Conservation (phyloP, 2,113 vertebrate species). For the Pao palembangensis region DNA sequence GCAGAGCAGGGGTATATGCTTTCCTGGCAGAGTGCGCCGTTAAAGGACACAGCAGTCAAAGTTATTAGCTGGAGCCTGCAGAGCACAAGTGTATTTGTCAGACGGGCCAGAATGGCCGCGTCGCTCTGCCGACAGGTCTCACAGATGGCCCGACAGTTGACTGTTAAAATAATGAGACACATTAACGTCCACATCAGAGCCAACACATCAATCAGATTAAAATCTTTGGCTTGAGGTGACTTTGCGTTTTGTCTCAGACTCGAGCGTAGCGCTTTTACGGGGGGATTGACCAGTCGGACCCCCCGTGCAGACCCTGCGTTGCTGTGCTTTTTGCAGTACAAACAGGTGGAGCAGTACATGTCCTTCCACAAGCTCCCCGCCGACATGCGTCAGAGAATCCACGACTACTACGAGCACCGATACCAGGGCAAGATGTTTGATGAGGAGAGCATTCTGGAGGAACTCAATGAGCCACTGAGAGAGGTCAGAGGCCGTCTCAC, state of each 20-base stretch:
- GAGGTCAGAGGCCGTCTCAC: constrained; percentile 77
- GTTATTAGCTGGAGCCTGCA: constrained; percentile 66
- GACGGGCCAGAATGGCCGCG: constrained; percentile 52
- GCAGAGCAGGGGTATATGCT: background rate
- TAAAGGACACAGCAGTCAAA: constrained; percentile 69
- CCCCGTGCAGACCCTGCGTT: background rate
- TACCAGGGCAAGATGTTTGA: constrained; percentile 99
- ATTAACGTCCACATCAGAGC: constrained; percentile 58
- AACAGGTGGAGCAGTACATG: constrained; percentile 99
- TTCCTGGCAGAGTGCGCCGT: constrained; percentile 32
- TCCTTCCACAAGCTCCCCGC: constrained; percentile 98
- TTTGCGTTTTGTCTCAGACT: constrained; percentile 38
- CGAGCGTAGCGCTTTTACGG: too few species aligned
- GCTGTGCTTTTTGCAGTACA: constrained; percentile 79
- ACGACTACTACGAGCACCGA: constrained; percentile 96
- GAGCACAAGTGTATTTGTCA: constrained; percentile 63
- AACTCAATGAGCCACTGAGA: constrained; percentile 91
- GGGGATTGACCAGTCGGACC: background rate
- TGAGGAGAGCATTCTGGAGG: constrained; percentile 95
- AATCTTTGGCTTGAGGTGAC: constrained; percentile 54
- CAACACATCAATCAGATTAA: constrained; percentile 62
- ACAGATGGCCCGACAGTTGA: constrained; percentile 68
- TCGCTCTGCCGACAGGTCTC: constrained; percentile 58
- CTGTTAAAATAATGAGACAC: constrained; percentile 68
- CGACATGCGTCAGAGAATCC: constrained; percentile 93